These are phyloP conservation scores for Sthenelais limicola DNA, from an alignment of 2,888 invertebrate species.

Conservation along the genomic window DNA sequence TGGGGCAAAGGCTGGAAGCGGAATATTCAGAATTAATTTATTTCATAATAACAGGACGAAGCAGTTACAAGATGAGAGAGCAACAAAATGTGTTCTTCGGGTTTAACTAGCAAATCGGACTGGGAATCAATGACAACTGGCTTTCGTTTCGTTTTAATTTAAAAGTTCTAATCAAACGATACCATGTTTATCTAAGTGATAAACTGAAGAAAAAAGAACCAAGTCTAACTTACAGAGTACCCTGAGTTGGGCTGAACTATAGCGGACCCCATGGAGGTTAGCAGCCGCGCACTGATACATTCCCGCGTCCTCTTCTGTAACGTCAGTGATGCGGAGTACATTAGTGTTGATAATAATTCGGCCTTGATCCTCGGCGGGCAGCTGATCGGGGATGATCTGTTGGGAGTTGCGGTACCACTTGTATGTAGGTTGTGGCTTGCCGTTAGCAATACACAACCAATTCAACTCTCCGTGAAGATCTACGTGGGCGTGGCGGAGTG, in stretches of 20 bases:
- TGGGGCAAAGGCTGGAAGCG: constrained; percentile 77
- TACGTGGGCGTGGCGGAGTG: constrained; percentile 62
- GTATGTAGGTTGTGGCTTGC: constrained; percentile 57
- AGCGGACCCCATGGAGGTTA: constrained; percentile 85
- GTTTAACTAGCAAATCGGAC: no score
- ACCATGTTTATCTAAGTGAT: no score
- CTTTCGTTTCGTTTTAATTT: no score
- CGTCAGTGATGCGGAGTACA: constrained; percentile 53
- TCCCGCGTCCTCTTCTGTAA: constrained; percentile 81
- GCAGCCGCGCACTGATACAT: constrained; percentile 96
- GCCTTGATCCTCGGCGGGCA: constrained; percentile 28
- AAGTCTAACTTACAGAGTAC: constrained; percentile 85
- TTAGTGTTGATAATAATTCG: constrained; percentile 46
- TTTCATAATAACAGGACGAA: no score
- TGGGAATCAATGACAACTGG: no score
- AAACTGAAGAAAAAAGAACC: no score
- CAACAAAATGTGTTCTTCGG: no score
- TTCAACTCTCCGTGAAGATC: constrained; percentile 61
- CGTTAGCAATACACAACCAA: constrained; percentile 67
- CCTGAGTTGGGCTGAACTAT: constrained; percentile 90
- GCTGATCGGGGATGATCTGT: constrained; percentile 5
- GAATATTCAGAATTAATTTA: neutral
- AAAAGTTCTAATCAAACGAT: no score
- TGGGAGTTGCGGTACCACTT: constrained; percentile 63
- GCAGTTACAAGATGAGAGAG: no score